phyloP scores from a whole-genome alignment of 2,113 vertebrate genomes.

The Galeopterus variegatus region DNA sequence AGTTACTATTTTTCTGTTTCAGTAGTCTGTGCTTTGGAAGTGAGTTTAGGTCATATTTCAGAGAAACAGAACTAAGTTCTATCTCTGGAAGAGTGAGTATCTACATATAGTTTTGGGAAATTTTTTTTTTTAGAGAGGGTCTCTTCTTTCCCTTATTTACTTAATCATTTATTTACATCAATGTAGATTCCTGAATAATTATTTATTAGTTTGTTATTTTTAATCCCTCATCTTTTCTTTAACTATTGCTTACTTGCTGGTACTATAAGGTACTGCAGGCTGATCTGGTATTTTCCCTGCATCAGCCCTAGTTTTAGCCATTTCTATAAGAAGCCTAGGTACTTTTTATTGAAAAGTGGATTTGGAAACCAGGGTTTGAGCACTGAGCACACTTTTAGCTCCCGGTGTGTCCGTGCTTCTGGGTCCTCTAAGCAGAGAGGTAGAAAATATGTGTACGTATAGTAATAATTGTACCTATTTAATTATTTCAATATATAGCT shows the following conservation, averaged over 20 bases:
- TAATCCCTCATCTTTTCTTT: background rate
- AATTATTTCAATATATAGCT: background rate
- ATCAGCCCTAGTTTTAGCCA: background rate
- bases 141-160: background rate
- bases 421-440: background rate
- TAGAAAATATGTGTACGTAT: background rate
- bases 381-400: background rate
- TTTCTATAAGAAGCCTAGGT: background rate
- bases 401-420: background rate
- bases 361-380: background rate
- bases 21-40: background rate
- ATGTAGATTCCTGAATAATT: background rate
- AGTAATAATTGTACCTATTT: background rate
- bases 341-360: background rate
- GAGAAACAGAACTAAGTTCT: background rate
- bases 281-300: background rate
- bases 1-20: no score
- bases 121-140: background rate
- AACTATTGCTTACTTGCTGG: background rate
- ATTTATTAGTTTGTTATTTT: background rate
- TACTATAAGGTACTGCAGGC: background rate
- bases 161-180: background rate
- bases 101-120: background rate
- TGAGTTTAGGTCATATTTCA: background rate
- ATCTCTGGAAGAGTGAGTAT: background rate